A percentile compares a stretch with the other conserved stretches of the same genome.
These are phyloP conservation scores for Micrastur ruficollis DNA, from an alignment of 2,797 vertebrate species.

Conservation along the genomic window DNA sequence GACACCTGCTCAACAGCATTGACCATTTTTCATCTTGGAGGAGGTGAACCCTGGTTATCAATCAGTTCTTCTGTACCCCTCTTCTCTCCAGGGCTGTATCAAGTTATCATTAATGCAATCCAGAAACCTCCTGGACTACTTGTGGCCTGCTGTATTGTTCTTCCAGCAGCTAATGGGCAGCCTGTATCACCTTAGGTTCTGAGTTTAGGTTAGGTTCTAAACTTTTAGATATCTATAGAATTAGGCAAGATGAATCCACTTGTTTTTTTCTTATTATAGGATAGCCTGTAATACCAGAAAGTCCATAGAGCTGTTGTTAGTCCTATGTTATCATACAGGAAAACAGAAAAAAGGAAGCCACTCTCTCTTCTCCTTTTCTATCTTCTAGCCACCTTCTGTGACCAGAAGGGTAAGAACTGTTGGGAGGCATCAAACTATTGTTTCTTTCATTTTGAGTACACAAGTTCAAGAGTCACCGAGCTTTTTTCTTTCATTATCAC, in stretches of 20 bases:
- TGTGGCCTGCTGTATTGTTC: not conserved
- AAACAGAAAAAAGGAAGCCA: not conserved
- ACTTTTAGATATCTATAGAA: not conserved
- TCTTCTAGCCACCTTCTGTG: not conserved
- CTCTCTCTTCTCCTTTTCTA: not conserved
- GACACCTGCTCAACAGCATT: not conserved
- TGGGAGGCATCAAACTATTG: not conserved
- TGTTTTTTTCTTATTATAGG: not conserved
- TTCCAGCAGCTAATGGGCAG: not conserved
- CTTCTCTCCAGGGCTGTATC: not conserved
- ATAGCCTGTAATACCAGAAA: not conserved
- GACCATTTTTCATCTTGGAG: not conserved
- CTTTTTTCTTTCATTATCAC: not conserved
- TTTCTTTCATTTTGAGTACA: not conserved
- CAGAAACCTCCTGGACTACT: not conserved
- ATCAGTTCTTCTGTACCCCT: not conserved
- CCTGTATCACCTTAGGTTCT: not conserved
- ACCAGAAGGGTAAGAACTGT: not conserved
- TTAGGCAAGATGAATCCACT: not conserved
- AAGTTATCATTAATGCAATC: not conserved
- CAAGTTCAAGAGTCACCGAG: not conserved
- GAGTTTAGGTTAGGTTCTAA: not conserved
- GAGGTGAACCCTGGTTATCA: not conserved
- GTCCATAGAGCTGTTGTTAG: not conserved
- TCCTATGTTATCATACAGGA: not conserved